phyloP scores from a whole-genome alignment of 2,888 invertebrate genomes.

The Euclidia mi region DNA sequence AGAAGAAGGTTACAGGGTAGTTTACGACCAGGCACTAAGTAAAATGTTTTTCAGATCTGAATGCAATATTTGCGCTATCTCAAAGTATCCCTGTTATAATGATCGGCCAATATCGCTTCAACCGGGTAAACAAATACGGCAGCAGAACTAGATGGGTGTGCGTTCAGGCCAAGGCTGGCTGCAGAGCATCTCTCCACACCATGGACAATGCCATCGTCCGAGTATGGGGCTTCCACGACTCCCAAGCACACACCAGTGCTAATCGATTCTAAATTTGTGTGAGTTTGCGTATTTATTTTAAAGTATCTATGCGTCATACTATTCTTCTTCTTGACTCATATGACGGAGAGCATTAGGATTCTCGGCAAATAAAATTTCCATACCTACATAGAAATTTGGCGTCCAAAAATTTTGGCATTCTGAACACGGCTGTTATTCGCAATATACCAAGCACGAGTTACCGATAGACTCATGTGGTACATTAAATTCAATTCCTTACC shows the following conservation, averaged over 20 bases:
- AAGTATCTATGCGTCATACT: too few relatives aligned
- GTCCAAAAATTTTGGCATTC: too few relatives aligned
- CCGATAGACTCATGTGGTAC: too few relatives aligned
- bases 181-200: slow-evolving; percentile 84
- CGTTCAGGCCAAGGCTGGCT: slow-evolving; percentile 85
- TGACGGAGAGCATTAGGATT: too few relatives aligned
- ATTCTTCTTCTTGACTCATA: too few relatives aligned
- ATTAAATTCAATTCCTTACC: too few relatives aligned
- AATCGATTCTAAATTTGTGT: slow-evolving; percentile 83
- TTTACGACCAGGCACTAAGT: slow-evolving; percentile 51
- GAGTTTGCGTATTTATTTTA: too few relatives aligned
- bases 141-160: slow-evolving; percentile 85
- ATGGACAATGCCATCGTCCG: slow-evolving; percentile 86
- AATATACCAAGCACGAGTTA: too few relatives aligned
- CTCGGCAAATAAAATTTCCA: too few relatives aligned
- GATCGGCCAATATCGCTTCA: slow-evolving; percentile 87
- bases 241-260: slow-evolving; percentile 82
- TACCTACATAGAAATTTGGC: too few relatives aligned
- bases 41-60: slow-evolving; percentile 75
- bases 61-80: slow-evolving; percentile 84
- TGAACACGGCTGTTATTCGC: too few relatives aligned
- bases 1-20: too few relatives aligned
- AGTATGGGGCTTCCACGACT: slow-evolving; percentile 86
- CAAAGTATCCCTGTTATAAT: slow-evolving; percentile 86
- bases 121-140: slow-evolving; percentile 85